phyloP scores from a whole-genome alignment of 2,113 vertebrate species.

The Rhinolophus ferrumequinum region DNA sequence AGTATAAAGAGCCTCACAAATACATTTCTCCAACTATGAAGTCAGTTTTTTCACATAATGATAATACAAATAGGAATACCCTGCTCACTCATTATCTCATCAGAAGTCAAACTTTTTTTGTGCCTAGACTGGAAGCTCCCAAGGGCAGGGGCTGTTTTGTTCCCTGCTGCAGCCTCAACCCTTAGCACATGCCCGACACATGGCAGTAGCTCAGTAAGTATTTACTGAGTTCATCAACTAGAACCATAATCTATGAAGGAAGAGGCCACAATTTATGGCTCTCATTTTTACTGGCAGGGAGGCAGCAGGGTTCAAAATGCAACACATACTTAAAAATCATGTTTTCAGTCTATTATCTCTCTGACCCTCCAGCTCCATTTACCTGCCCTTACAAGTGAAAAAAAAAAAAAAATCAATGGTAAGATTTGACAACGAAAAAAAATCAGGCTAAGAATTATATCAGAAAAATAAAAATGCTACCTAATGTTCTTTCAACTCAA shows the following conservation, averaged over 20 bases:
- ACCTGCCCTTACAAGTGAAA: neutral
- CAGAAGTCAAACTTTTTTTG: neutral
- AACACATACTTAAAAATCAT: neutral
- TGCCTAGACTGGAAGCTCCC: neutral
- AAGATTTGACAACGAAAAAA: neutral
- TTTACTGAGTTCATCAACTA: neutral
- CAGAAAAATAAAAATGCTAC: neutral
- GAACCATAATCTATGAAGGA: neutral
- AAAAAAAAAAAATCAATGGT: neutral
- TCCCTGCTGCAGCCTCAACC: neutral
- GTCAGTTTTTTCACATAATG: neutral
- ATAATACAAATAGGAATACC: neutral
- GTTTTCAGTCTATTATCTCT: neutral
- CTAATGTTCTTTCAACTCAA: neutral
- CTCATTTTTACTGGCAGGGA: neutral
- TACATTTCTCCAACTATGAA: neutral
- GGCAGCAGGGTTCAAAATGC: neutral
- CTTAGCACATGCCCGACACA: neutral
- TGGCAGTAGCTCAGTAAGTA: neutral
- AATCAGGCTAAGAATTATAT: neutral
- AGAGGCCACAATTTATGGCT: neutral
- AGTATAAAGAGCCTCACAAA: neutral
- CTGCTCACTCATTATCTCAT: neutral
- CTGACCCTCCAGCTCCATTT: neutral
- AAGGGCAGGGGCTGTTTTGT: neutral